Evolutionary conservation across 2,113 vertebrate species (phyloP).

Genomic region (Sinocyclocheilus maitianheensis): DNA sequence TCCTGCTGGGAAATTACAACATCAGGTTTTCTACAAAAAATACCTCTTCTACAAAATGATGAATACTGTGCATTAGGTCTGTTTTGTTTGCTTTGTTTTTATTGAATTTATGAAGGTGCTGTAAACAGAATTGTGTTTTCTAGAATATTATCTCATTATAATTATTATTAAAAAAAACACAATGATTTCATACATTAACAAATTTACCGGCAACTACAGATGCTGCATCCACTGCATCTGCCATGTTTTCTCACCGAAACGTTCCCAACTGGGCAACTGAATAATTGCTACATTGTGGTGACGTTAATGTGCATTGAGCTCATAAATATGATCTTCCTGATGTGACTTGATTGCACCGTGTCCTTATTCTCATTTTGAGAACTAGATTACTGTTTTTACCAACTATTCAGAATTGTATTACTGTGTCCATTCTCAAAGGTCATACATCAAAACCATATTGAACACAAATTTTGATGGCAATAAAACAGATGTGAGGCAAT

Average conservation of each 20-base stretch:
- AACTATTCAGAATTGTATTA: not conserved
- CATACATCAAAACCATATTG: conserved; percentile 3
- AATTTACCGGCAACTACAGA: not conserved
- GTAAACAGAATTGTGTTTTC: not conserved
- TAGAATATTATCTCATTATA: no score
- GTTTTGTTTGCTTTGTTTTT: not conserved
- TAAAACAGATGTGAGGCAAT: conserved; percentile 1
- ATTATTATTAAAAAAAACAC: not conserved
- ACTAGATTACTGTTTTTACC: not conserved
- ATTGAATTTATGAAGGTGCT: not conserved
- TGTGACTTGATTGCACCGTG: not conserved
- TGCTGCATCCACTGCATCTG: not conserved
- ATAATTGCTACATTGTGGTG: not conserved
- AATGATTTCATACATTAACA: not conserved
- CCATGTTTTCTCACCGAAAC: not conserved
- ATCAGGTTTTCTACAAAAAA: no score
- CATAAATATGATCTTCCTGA: not conserved
- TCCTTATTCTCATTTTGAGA: not conserved
- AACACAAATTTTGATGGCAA: not conserved
- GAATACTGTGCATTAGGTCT: not conserved
- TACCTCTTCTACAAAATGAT: not conserved
- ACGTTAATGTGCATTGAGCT: not conserved
- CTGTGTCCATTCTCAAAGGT: not conserved
- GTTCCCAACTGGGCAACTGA: not conserved
- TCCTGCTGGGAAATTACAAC: not conserved